These are phyloP conservation scores for Synanthedon tipuliformis DNA, from an alignment of 2,888 invertebrate species.

Conservation along the genomic window DNA sequence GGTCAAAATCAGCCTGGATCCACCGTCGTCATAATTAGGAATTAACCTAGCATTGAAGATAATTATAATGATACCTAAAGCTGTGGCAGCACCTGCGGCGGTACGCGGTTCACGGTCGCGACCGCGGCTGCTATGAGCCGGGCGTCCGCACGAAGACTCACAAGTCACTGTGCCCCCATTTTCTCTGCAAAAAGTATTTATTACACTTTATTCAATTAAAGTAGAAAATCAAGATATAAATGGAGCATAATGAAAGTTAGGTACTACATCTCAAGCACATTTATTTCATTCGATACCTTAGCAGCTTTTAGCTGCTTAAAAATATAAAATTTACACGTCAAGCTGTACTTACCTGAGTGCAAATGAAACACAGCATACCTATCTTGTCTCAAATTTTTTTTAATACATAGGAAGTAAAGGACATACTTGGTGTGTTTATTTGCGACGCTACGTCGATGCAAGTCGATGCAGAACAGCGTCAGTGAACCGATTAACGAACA, in stretches of 20 bases:
- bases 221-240: too few species aligned
- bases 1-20: too few species aligned
- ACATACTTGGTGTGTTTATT: conserved; percentile 73
- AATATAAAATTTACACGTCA: too few species aligned
- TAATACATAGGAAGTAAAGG: background rate
- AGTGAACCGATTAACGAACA: conserved; percentile 82
- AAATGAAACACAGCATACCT: too few species aligned
- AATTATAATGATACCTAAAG: conserved; percentile 47
- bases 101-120: conserved; percentile 57
- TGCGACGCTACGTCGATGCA: conserved; percentile 78
- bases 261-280: too few species aligned
- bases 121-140: conserved; percentile 46
- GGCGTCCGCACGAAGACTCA: conserved; percentile 46
- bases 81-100: conserved; percentile 66
- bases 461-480: conserved; percentile 83
- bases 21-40: too few species aligned
- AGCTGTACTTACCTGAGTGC: too few species aligned
- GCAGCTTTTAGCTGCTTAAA: too few species aligned
- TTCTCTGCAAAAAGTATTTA: conserved; percentile 35
- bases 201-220: too few species aligned
- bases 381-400: background rate
- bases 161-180: conserved; percentile 50
- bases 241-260: too few species aligned
- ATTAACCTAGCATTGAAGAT: background rate
- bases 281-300: too few species aligned